Percentiles rank a stretch among this genome's conserved stretches.
Conservation (phyloP, 2,888 invertebrate genomes). For the Rotaria socialis region DNA sequence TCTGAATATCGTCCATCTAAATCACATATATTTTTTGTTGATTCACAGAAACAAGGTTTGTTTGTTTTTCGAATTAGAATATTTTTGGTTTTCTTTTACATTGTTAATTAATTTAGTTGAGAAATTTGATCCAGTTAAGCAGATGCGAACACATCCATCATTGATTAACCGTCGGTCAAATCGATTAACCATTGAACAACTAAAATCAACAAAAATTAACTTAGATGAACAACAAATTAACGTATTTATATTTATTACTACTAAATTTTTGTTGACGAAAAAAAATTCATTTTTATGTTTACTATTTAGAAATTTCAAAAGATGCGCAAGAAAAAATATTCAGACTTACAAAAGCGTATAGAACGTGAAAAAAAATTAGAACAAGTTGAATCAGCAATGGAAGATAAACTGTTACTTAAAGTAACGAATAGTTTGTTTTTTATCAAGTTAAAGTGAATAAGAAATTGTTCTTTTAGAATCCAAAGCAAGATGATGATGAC, state of each 20-base stretch:
- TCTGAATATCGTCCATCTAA: slow-evolving; percentile 69
- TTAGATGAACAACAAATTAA: slow-evolving; percentile 42
- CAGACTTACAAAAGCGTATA: slow-evolving; percentile 54
- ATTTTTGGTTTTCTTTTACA: neutral
- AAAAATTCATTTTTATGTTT: too few species aligned
- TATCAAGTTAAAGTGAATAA: neutral
- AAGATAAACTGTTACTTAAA: neutral
- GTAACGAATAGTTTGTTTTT: neutral
- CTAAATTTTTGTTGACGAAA: too few species aligned
- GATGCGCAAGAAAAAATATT: slow-evolving; percentile 52
- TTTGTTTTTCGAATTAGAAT: neutral
- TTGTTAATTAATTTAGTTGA: slow-evolving; percentile 54
- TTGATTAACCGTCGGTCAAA: slow-evolving; percentile 70
- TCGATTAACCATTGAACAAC: slow-evolving; percentile 65
- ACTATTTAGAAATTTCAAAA: slow-evolving; percentile 50
- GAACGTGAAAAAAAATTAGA: slow-evolving; percentile 52
- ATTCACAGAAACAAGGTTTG: slow-evolving; percentile 64
- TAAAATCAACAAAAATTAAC: slow-evolving; percentile 51
- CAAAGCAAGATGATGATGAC: slow-evolving; percentile 47
- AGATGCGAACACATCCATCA: slow-evolving; percentile 72
- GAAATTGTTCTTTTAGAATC: neutral
- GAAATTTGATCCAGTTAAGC: slow-evolving; percentile 69
- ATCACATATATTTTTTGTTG: slow-evolving; percentile 75
- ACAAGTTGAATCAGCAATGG: slow-evolving; percentile 2
- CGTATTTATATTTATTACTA: neutral